Evolutionary conservation across 2,113 vertebrate genomes (phyloP), one percentile per base, ranked within the genome.

Genomic region (Paradoxurus hermaphroditus): DNA sequence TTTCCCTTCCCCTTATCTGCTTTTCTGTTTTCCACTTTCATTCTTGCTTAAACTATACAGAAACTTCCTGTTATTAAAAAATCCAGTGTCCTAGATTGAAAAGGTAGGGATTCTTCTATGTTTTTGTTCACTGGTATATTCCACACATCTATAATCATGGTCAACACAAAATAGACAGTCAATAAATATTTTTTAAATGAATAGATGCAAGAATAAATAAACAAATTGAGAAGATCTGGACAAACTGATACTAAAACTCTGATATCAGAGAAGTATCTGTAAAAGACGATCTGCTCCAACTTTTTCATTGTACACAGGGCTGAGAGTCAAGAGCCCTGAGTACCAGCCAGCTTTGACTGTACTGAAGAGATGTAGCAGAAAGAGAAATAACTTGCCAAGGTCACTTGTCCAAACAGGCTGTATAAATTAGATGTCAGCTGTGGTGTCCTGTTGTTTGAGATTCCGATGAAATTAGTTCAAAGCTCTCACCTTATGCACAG

Each of bases 101-200:
- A 96, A 1, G 19, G 0, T 67, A 79, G 19, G 15, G 16, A 81
- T 94, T 90, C 89, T 94, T 19, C 31, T 84, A 25, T 75, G 46
- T 59, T 96, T 96, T 73, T 85, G 31, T 68, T 87, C 81, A 53
- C 18, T 21, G 15, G n/a, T 62, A 1, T 53, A 72, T 72, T 34
- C 39, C 39, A 95, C 5, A n/a, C 62, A 79, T 95, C 36, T 90
- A n/a, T 21, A 90, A 53, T 65, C 95, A 31, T 93, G 49, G 25
- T 5, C 53, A 83, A 65, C 16, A 44, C 16, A 27, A 72, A 84
- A 15, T 53, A 56, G 34, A 72, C 88, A 12, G 0, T 46, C 34
- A 72, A 6, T 86, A 59, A 62, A 41, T 78, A 88, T 81, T 93
- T 93, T 29, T 90, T 96, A 21, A 96, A 85, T 89, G 56, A 92